Evolutionary conservation across 2,797 vertebrate species (phyloP).

Genomic region (Coregonus suidteri): DNA sequence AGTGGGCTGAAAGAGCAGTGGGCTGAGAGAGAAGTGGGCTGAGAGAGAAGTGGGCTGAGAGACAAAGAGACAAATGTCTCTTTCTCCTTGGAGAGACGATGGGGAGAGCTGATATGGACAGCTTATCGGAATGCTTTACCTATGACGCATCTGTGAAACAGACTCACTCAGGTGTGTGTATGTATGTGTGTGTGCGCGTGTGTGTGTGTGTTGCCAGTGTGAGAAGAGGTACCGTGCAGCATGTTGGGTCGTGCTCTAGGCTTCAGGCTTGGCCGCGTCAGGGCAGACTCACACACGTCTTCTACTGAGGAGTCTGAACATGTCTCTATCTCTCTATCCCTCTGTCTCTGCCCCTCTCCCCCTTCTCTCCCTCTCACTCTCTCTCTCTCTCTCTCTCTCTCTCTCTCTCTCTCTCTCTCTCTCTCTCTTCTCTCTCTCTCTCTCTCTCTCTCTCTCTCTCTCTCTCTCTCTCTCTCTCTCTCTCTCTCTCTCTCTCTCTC

Average conservation of each 20-base stretch:
- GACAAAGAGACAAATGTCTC: background rate
- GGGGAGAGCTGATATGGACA: conserved; percentile 13
- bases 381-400: background rate
- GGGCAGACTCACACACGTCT: conserved; percentile 59
- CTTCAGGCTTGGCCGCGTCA: conserved; percentile 39
- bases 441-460: conserved; percentile 1
- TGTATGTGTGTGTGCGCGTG: background rate
- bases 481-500: background rate
- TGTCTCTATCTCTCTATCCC: conserved; percentile 27
- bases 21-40: too few species aligned
- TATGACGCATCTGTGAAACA: background rate
- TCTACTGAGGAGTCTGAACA: conserved; percentile 57
- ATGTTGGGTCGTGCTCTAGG: conserved; percentile 61
- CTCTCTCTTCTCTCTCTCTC: background rate
- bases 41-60: too few species aligned
- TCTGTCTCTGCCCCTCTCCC: background rate
- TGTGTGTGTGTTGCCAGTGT: conserved; percentile 2
- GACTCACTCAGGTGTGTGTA: conserved; percentile 13
- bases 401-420: background rate
- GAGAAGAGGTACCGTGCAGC: conserved; percentile 34
- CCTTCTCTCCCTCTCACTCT: conserved; percentile 7
- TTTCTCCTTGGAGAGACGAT: conserved; percentile 22
- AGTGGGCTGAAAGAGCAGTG: too few species aligned
- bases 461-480: background rate
- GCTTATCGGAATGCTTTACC: conserved; percentile 23